A percentile compares a stretch with the other conserved stretches of the same genome.
Evolutionary conservation across 2,888 invertebrate genomes (phyloP).

Genomic region (Slavum lentiscoides): DNA sequence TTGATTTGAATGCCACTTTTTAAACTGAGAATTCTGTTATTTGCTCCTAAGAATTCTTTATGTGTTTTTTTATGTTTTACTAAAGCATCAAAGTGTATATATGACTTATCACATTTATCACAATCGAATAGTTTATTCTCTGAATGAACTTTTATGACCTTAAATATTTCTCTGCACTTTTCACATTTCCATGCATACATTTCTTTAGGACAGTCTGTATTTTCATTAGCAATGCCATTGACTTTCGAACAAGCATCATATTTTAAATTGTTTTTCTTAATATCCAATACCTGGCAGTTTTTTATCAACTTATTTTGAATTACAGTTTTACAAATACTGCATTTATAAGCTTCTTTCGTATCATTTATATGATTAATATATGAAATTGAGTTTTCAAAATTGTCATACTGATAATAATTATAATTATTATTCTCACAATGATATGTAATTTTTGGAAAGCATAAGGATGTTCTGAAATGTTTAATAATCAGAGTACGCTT

Average conservation of each 20-base stretch:
- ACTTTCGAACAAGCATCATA: neutral
- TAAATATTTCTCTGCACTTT: slow-evolving; percentile 11
- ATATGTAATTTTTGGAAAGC: slow-evolving; percentile 24
- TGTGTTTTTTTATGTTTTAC: slow-evolving; percentile 5
- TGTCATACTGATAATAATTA: neutral
- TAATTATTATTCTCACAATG: neutral
- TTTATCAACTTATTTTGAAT: neutral
- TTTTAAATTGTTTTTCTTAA: slow-evolving; percentile 17
- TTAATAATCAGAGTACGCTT: slow-evolving; percentile 19
- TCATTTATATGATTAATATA: neutral
- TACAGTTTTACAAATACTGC: neutral
- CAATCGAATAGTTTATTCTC: neutral
- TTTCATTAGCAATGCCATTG: neutral
- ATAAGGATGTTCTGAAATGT: slow-evolving; percentile 40
- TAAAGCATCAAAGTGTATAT: neutral
- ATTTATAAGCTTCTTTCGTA: neutral
- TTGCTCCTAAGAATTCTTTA: neutral
- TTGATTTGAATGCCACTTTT: neutral
- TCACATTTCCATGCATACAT: slow-evolving; percentile 15
- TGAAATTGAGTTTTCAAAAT: neutral
- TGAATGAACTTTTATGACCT: slow-evolving; percentile 8
- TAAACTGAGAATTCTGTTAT: neutral
- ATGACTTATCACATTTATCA: slow-evolving; percentile 17
- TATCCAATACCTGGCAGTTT: neutral
- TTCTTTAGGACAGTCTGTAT: neutral